Conservation (phyloP, 2,797 vertebrate species). For the Emys orbicularis region DNA sequence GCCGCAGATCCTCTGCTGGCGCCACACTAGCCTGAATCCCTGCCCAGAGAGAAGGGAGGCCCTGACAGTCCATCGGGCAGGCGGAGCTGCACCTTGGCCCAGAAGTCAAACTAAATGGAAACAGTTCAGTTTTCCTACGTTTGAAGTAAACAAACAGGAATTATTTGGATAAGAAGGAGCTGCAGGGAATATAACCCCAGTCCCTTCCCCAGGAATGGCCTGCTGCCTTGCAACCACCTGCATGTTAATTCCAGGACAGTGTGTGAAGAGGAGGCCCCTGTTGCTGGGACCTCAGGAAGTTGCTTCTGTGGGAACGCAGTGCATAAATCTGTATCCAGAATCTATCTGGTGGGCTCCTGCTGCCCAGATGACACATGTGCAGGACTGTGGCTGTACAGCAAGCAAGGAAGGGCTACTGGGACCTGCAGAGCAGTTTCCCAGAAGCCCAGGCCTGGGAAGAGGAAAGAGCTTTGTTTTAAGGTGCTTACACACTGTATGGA, state of each 20-base stretch:
- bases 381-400: background rate
- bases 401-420: background rate
- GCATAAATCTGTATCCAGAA: background rate
- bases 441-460: background rate
- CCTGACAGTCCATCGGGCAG: constrained; percentile 15
- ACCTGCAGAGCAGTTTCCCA: background rate
- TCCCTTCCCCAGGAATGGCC: background rate
- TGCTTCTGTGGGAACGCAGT: background rate
- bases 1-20: constrained; percentile 42
- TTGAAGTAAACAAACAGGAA: background rate
- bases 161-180: background rate
- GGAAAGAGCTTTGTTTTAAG: constrained; percentile 34
- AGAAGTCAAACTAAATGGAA: constrained; percentile 59
- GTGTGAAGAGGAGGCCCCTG: background rate
- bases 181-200: background rate
- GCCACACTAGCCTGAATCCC: constrained; percentile 59
- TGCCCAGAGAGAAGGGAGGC: constrained; percentile 57
- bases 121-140: constrained; percentile 69
- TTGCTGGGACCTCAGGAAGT: background rate
- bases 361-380: background rate
- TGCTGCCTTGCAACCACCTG: background rate
- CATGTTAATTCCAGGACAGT: background rate
- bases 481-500: constrained; percentile 34
- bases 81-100: constrained; percentile 57
- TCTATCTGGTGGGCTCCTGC: background rate